Evolutionary conservation across 1,140 invertebrate genomes (phyloP), one percentile per base, ranked within the genome.

Genomic region (Zaprionus ghesquierei): DNA sequence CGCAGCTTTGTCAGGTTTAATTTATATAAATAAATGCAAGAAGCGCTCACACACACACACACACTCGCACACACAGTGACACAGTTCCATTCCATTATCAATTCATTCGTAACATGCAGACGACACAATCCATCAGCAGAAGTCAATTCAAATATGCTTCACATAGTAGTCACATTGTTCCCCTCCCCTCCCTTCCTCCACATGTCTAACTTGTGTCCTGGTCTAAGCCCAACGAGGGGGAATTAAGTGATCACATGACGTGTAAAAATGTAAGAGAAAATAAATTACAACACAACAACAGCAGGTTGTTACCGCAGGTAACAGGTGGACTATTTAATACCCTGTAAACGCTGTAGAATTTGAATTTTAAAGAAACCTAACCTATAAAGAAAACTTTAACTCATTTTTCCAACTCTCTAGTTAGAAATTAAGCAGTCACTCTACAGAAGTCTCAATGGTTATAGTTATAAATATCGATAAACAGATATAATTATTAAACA

Each of bases 61-160:
- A n/a, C n/a, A n/a, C n/a, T n/a, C n/a, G n/a, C n/a, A n/a, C n/a
- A n/a, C 41, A 46, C 63, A 72, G 13, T n/a, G 61, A 31, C 35
- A 38, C 54, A 4, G 20, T 35, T 55, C 50, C 29, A 35, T 60
- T 60, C 20, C 54, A 63, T 69, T 74, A 54, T 69, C 51, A 69
- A 63, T 73, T 61, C 58, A 56, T 56, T 56, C 12, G 33, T 12
- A 33, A 69, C 51, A 61, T 61, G 38, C 23, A n/a, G 51, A 25
- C 27, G 29, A 50, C 35, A 46, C 65, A 69, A 59, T 58, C 44
- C 71, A 74, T 74, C 58, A 63, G 63, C 65, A 27, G 41, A 56
- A 63, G 31, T 69, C 59, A 74, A 73, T 74, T 69, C 71, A 69
- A 73, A 58, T 49, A 69, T 22, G 35, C 25, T 22, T 8, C 41